Percentiles rank a stretch among this genome's conserved stretches.
phyloP scores from a whole-genome alignment of 2,888 invertebrate species.

The Molanna angustata region DNA sequence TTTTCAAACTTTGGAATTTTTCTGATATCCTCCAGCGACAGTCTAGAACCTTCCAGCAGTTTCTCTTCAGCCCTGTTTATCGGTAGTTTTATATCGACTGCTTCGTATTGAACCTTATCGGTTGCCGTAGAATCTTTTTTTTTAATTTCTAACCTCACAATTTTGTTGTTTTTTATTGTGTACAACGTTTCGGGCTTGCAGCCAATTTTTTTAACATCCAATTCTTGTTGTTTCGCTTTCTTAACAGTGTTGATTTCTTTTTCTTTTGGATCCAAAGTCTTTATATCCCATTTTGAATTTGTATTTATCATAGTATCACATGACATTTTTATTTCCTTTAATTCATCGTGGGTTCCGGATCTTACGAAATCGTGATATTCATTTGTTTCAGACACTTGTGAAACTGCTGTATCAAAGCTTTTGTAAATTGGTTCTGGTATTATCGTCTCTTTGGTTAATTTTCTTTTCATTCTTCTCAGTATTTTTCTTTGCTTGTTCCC shows the following conservation, averaged over 20 bases:
- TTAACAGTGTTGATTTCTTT: not conserved
- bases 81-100: conserved; percentile 46
- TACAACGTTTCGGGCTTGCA: conserved; percentile 45
- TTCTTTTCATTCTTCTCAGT: conserved; percentile 48
- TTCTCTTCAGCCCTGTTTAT: conserved; percentile 44
- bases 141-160: conserved; percentile 45
- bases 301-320: no score
- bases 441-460: conserved; percentile 31
- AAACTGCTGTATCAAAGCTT: not conserved
- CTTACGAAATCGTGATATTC: no score
- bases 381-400: no score
- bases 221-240: not conserved
- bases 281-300: conserved; percentile 46
- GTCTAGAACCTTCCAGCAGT: conserved; percentile 49
- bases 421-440: conserved; percentile 22
- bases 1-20: conserved; percentile 54
- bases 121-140: conserved; percentile 17
- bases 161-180: conserved; percentile 52
- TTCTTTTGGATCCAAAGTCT: conserved; percentile 34
- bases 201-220: conserved; percentile 11
- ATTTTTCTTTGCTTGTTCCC: conserved; percentile 49
- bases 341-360: no score
- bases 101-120: conserved; percentile 35
- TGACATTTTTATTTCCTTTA: no score
- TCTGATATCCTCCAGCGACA: conserved; percentile 53